Evolutionary conservation across 1,140 invertebrate genomes (phyloP), one percentile per base, ranked within the genome.

Genomic region (Drosophila nasuta): DNA sequence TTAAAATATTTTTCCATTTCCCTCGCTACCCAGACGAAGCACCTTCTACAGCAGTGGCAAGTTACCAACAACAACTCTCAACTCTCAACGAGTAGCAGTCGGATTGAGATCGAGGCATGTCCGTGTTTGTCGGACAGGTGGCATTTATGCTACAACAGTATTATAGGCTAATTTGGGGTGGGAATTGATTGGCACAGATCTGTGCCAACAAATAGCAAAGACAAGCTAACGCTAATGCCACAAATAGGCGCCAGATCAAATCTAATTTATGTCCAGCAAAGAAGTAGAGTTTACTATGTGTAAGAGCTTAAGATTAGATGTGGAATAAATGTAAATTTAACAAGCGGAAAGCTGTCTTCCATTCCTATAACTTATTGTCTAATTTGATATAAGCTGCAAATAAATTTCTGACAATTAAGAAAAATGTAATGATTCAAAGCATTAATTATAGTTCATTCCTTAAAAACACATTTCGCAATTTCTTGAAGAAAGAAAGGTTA

Each of bases 1-100:
- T 89, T 89, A 89, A 89, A 89, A 89, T 89, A 89, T 89, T 89
- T 25, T 88, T 78, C 71, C 76, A 69, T 83, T 86, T 69, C 77
- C 77, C 64, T 59, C 54, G 65, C 28, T 45, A 58, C 57, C 57
- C 51, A 76, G 62, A 38, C 38, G 49, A 57, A 77, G 67, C 52
- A 13, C 30, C 35, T 35, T 35, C 1, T 35, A 1, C 33, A 10
- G 8, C 33, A 8, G 33, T 35, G 13, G 59, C 58, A 49, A 25
- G 52, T 45, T 70, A 58, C 20, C 20, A 25, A 25, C 80, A 30
- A 35, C 51, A 54, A 54, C n/a, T 33, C 25, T 52, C 20, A 20
- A 33, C 45, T 13, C 15, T 11, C 20, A 25, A 17, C 52, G 6
- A 56, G 7, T 56, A 38, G 52, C 52, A 52, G 11, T 52, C 43